Percentiles rank a stretch among this genome's conserved stretches.
Evolutionary conservation across 2,113 vertebrate species (phyloP).

Genomic region (Brachionichthys hirsutus): DNA sequence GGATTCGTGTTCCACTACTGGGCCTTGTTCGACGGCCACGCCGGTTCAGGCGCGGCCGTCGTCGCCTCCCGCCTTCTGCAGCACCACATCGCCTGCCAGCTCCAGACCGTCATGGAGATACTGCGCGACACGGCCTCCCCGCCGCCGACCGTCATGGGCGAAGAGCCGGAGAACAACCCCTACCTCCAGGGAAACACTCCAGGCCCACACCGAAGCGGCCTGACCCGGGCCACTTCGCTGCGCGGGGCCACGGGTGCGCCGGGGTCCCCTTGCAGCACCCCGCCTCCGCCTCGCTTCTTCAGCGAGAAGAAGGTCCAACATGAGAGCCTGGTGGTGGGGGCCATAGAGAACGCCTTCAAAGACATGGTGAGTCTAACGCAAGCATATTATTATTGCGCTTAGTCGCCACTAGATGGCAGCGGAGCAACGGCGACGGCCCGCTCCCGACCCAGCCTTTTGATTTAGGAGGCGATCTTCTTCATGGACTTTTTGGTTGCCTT

Average conservation of each 20-base stretch:
- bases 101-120: constrained; percentile 90
- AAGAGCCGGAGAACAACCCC: constrained; percentile 82
- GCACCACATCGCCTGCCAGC: constrained; percentile 89
- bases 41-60: constrained; percentile 90
- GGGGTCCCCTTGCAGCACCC: constrained; percentile 83
- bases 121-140: constrained; percentile 79
- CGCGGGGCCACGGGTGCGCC: constrained; percentile 85
- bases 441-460: background rate
- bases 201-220: constrained; percentile 76
- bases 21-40: constrained; percentile 96
- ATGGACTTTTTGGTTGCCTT: background rate
- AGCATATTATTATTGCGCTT: too few species aligned
- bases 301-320: constrained; percentile 95
- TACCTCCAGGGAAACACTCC: constrained; percentile 62
- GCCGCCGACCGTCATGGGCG: constrained; percentile 88
- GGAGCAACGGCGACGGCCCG: too few species aligned
- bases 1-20: constrained; percentile 92
- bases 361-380: constrained; percentile 85
- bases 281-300: constrained; percentile 88
- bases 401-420: background rate
- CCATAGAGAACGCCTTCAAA: constrained; percentile 97
- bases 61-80: constrained; percentile 90
- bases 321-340: constrained; percentile 93
- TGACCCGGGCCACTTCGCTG: constrained; percentile 90
- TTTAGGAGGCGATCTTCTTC: background rate